Base-by-base conservation (phyloP, 2,113 vertebrate genomes). In the Heterochromis multidens region DNA sequence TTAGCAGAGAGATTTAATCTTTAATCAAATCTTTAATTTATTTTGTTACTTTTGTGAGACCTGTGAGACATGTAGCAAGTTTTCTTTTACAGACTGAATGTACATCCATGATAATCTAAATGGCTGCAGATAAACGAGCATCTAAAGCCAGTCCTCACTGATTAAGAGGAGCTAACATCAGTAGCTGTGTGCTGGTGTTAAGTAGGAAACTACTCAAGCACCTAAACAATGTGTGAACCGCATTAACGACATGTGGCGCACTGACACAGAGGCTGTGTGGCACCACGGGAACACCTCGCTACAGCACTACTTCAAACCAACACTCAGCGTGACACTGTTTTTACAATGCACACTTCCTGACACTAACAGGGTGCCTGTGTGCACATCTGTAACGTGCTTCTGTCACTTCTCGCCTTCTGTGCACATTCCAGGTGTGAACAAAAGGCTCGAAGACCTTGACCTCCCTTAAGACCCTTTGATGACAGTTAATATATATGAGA, bases 321-420 rank as follows among this genome's bases (percentile, higher is more conserved):
- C 81, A 84, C 91, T 62, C 92, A 87, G 92, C 52, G 12, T 35
- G 92, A 88, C 58, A 33, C 43, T 11, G 37, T 57, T 91, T 94
- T 95, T 91, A 94, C 84, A 90, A 91, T 77, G 79, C 81, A 83
- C 88, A 91, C 93, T 94, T 94, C 94, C 93, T 95, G 93, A 91
- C 89, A 81, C 92, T 93, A 91, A 95, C 89, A 88, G 89, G 90
- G 90, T 88, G 88, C 85, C 77, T 82, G 82, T 79, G 91, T 74
- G 78, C 16, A 46, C 14, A 25, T 25, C 52, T 82, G 52, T 85
- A 82, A 87, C 77, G 67, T 82, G 57, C 57, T 46, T 82, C 61
- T 86, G 89, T 93, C 93, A 86, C 88, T 86, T 91, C 87, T 81
- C 58, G 25, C 88, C 92, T 91, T 86, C 88, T 77, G 87, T 86